These are phyloP conservation scores for Antheraea yamamai DNA, from an alignment of 2,888 invertebrate species.

Conservation along the genomic window DNA sequence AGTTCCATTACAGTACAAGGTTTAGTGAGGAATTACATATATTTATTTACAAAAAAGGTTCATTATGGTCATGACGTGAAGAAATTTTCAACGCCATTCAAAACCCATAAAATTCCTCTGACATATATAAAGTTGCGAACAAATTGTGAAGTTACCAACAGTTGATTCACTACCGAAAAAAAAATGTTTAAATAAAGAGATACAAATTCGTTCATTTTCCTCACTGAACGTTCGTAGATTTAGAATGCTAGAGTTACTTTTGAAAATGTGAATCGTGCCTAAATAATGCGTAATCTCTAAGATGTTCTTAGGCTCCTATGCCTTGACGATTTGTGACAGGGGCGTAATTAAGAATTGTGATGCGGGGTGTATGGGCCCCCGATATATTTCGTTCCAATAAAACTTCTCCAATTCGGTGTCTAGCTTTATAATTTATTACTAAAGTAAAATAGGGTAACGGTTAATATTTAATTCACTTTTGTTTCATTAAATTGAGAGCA, in stretches of 20 bases:
- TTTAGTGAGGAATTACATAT: constrained; percentile 13
- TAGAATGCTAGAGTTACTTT: constrained; percentile 75
- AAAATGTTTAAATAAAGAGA: neutral
- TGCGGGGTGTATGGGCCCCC: neutral
- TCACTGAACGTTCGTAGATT: constrained; percentile 26
- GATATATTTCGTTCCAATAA: neutral
- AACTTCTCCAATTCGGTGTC: neutral
- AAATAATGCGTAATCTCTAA: constrained; percentile 59
- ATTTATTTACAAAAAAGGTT: neutral
- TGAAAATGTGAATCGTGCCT: constrained; percentile 76
- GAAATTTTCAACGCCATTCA: neutral
- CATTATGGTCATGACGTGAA: neutral
- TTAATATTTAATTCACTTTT: too few relatives aligned
- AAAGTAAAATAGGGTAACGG: too few relatives aligned
- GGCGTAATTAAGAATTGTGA: neutral
- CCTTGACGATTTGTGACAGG: constrained; percentile 10
- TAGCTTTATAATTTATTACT: too few relatives aligned
- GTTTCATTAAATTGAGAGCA: too few relatives aligned
- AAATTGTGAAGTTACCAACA: neutral
- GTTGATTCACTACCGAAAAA: neutral
- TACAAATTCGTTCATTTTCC: constrained; percentile 6
- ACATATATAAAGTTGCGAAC: neutral
- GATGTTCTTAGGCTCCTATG: constrained; percentile 30
- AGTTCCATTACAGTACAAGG: constrained; percentile 8
- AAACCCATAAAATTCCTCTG: neutral